A percentile compares a stretch with the other conserved stretches of the same genome.
These are phyloP conservation scores for Aurelia aurita DNA, from an alignment of 30 jellyfish, hydroid and myxozoan species.

Conservation along the genomic window DNA sequence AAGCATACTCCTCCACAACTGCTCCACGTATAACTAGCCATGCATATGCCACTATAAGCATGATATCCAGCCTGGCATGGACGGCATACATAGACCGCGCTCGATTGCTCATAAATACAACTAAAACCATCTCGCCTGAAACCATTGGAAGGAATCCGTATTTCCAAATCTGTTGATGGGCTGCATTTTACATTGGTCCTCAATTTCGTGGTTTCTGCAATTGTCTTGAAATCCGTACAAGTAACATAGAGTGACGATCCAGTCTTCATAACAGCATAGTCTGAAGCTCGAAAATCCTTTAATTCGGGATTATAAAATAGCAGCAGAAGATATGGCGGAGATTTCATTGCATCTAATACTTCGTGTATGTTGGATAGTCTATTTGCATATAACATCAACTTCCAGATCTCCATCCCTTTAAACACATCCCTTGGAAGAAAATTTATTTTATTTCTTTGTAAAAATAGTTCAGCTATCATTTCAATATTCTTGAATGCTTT, in stretches of 20 bases:
- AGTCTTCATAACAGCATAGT: neutral
- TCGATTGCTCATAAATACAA: neutral
- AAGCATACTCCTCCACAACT: slow-evolving; percentile 11
- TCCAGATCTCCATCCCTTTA: neutral
- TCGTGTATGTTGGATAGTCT: slow-evolving; percentile 13
- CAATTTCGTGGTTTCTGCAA: neutral
- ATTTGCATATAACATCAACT: slow-evolving; percentile 12
- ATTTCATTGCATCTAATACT: slow-evolving; percentile 10
- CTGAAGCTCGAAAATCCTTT: slow-evolving; percentile 1
- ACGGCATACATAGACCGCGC: neutral
- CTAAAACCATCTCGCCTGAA: slow-evolving; percentile 26
- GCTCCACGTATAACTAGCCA: no score
- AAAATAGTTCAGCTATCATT: neutral
- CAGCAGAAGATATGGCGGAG: slow-evolving; percentile 9
- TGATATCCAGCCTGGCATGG: slow-evolving; percentile 51
- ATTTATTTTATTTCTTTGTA: slow-evolving; percentile 14
- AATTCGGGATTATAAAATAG: slow-evolving; percentile 14
- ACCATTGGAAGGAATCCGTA: neutral
- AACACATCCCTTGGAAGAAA: slow-evolving; percentile 26
- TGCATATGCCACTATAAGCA: neutral
- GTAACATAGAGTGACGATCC: slow-evolving; percentile 8
- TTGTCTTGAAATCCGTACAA: slow-evolving; percentile 15
- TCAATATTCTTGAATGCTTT: slow-evolving; percentile 25
- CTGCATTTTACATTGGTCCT: slow-evolving; percentile 37
- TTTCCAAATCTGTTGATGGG: slow-evolving; percentile 8